Conservation (phyloP, 1,140 invertebrate genomes). For the Halyomorpha halys region DNA sequence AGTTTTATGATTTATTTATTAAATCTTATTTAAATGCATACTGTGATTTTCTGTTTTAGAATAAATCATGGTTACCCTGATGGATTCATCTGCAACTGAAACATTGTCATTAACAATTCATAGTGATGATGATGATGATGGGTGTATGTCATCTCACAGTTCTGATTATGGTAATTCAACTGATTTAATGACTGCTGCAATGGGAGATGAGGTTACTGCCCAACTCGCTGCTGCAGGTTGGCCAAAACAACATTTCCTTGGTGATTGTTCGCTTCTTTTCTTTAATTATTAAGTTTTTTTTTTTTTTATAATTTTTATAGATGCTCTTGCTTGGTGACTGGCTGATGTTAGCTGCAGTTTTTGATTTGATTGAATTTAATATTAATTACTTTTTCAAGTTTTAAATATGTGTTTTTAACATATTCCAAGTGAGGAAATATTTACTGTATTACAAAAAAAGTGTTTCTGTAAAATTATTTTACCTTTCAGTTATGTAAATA, state of each 20-base stretch:
- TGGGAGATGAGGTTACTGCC: constrained; percentile 88
- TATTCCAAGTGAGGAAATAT: too few relatives aligned
- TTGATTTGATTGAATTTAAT: too few relatives aligned
- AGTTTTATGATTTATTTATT: too few relatives aligned
- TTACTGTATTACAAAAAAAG: too few relatives aligned
- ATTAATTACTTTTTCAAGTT: too few relatives aligned
- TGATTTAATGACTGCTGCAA: constrained; percentile 65
- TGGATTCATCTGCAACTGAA: constrained; percentile 29
- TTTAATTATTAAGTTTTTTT: constrained; percentile 21
- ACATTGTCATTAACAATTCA: constrained; percentile 26
- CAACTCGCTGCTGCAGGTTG: constrained; percentile 87
- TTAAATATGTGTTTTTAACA: too few relatives aligned
- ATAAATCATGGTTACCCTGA: constrained; percentile 29
- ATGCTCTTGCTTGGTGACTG: neutral
- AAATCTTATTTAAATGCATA: too few relatives aligned
- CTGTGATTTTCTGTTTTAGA: neutral
- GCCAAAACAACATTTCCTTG: constrained; percentile 44
- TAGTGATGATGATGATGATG: constrained; percentile 57
- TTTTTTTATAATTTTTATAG: neutral
- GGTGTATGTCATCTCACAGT: constrained; percentile 50
- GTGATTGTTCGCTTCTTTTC: constrained; percentile 35
- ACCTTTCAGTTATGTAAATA: too few relatives aligned
- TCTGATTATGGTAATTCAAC: constrained; percentile 57
- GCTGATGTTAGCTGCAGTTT: neutral
- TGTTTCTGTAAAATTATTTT: too few relatives aligned